phyloP scores from a whole-genome alignment of 2,113 vertebrate species.

The Crotophaga sulcirostris region DNA sequence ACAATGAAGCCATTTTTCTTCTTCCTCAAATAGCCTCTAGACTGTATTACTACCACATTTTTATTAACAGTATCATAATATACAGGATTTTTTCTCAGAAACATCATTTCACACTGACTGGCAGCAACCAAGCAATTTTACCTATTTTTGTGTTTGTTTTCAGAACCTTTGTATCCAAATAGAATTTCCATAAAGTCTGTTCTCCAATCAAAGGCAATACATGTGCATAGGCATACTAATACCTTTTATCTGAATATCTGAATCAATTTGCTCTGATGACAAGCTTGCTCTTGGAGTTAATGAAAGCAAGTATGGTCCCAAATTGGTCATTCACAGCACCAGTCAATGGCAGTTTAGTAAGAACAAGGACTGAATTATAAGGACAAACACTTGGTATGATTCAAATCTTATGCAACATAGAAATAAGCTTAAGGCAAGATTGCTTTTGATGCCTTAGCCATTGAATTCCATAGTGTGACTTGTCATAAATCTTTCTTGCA shows the following conservation, averaged over 20 bases:
- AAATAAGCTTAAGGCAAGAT: slow-evolving; percentile 37
- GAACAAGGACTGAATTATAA: slow-evolving; percentile 29
- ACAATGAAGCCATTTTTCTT: background rate
- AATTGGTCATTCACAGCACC: background rate
- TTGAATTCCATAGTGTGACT: slow-evolving; percentile 22
- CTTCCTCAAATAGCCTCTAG: background rate
- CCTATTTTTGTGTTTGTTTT: background rate
- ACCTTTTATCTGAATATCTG: background rate
- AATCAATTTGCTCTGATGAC: background rate
- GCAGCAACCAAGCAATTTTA: background rate
- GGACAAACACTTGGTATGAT: slow-evolving; percentile 1
- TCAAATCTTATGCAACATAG: slow-evolving; percentile 43
- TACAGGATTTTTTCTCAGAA: background rate
- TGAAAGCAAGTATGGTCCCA: background rate
- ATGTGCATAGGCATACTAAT: background rate
- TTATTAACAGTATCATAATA: background rate
- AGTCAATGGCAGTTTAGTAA: background rate
- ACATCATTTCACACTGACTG: background rate
- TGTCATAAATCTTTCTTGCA: background rate
- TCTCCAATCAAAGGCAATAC: background rate
- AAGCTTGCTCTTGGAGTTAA: background rate
- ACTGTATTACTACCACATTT: background rate
- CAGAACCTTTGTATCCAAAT: background rate
- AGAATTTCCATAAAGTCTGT: background rate
- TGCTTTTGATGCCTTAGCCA: slow-evolving; percentile 13